Conservation (phyloP, 2,888 invertebrate genomes). For the Drosophila austrosaltans region DNA sequence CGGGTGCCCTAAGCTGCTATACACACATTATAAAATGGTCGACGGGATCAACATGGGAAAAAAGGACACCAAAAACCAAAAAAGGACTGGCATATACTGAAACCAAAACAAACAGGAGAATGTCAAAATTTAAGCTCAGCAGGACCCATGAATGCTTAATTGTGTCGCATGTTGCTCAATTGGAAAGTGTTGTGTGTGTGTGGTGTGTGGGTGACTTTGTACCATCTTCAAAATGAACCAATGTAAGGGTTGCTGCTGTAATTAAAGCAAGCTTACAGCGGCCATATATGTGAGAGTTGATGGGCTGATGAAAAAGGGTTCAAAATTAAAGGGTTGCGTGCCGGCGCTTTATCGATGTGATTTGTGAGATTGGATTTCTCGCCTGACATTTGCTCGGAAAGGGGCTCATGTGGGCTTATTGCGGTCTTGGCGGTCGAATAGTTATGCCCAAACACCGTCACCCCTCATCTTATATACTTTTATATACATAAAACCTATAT, state of each 20-base stretch:
- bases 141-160: slow-evolving; percentile 79
- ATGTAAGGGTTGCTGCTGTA: slow-evolving; percentile 56
- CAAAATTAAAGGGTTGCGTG: slow-evolving; percentile 69
- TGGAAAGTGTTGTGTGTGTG: slow-evolving; percentile 4
- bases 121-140: slow-evolving; percentile 77
- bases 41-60: slow-evolving; percentile 69
- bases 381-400: slow-evolving; percentile 47
- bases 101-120: slow-evolving; percentile 69
- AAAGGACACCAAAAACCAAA: slow-evolving; percentile 48
- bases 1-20: slow-evolving; percentile 83
- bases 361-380: slow-evolving; percentile 77
- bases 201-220: slow-evolving; percentile 11
- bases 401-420: slow-evolving; percentile 74
- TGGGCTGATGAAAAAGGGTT: slow-evolving; percentile 51
- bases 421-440: slow-evolving; percentile 68
- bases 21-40: slow-evolving; percentile 84
- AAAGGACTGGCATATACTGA: slow-evolving; percentile 1
- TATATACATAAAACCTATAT: slow-evolving; percentile 1
- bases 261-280: slow-evolving; percentile 74
- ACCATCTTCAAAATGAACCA: background rate
- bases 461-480: background rate
- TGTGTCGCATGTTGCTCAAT: slow-evolving; percentile 50
- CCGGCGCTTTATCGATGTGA: slow-evolving; percentile 77
- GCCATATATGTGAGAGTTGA: slow-evolving; percentile 56
- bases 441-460: slow-evolving; percentile 14